phyloP scores from a whole-genome alignment of 1,140 invertebrate genomes.

The Pissodes strobi region DNA sequence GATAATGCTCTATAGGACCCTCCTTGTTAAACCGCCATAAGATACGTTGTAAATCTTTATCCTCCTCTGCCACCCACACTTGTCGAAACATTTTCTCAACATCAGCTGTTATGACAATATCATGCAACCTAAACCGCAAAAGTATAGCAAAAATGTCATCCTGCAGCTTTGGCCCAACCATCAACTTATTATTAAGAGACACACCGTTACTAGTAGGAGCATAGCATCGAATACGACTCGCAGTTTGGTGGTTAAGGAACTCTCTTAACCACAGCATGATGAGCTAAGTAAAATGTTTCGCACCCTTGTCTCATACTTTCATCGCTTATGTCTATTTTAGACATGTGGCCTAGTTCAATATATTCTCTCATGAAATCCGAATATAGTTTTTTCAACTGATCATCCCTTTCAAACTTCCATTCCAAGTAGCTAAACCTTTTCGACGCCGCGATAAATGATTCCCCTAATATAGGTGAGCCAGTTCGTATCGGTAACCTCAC shows the following conservation, averaged over 20 bases:
- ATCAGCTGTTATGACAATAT: slow-evolving; percentile 51
- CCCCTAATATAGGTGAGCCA: background rate
- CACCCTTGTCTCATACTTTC: background rate
- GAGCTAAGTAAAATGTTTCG: slow-evolving; percentile 52
- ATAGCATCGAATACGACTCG: slow-evolving; percentile 27
- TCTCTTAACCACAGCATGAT: too few relatives aligned
- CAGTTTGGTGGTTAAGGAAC: background rate
- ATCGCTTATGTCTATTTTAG: slow-evolving; percentile 16
- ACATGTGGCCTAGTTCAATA: slow-evolving; percentile 43
- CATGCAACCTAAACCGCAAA: slow-evolving; percentile 47
- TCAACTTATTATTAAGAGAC: slow-evolving; percentile 53
- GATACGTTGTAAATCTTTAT: slow-evolving; percentile 53
- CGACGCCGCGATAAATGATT: background rate
- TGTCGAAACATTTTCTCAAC: background rate
- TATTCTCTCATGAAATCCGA: slow-evolving; percentile 47
- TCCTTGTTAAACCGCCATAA: slow-evolving; percentile 43
- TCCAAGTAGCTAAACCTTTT: background rate
- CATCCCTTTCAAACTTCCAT: background rate
- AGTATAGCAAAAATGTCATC: slow-evolving; percentile 47
- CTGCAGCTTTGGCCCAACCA: slow-evolving; percentile 53
- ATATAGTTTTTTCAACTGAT: slow-evolving; percentile 25
- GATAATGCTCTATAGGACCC: slow-evolving; percentile 42
- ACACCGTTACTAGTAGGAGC: slow-evolving; percentile 49
- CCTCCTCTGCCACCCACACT: slow-evolving; percentile 42
- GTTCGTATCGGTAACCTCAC: background rate